Percentiles rank a stretch among this genome's conserved stretches.
Conservation (phyloP, 2,888 invertebrate genomes). For the Ryuthela nishihirai region DNA sequence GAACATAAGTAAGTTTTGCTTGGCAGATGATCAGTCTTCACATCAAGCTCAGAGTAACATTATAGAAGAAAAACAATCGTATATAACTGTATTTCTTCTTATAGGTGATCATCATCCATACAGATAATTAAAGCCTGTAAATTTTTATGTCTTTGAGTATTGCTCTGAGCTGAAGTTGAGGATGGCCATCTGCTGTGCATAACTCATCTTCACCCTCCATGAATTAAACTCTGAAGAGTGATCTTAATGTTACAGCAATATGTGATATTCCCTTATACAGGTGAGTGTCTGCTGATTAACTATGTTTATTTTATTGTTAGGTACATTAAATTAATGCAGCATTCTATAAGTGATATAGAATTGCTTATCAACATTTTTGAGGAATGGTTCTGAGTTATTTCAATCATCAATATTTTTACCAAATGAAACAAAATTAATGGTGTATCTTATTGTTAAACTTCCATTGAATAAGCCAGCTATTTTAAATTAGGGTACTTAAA, state of each 20-base stretch:
- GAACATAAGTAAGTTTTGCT: too few relatives aligned
- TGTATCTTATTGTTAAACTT: too few relatives aligned
- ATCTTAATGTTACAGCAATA: neutral
- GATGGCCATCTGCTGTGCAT: conserved; percentile 23
- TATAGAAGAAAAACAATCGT: conserved; percentile 20
- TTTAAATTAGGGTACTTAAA: too few relatives aligned
- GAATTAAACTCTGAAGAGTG: neutral
- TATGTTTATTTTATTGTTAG: too few relatives aligned
- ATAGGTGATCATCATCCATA: conserved; percentile 22
- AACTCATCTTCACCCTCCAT: neutral
- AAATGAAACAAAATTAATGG: too few relatives aligned
- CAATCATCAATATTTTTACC: too few relatives aligned
- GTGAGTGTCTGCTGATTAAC: conserved; percentile 23
- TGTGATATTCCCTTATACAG: neutral
- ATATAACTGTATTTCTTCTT: conserved; percentile 31
- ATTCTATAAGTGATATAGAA: too few relatives aligned
- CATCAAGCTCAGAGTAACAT: conserved; percentile 27
- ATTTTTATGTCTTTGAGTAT: conserved; percentile 28
- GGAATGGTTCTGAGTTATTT: too few relatives aligned
- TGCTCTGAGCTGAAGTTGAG: conserved; percentile 36
- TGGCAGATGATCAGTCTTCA: conserved; percentile 21
- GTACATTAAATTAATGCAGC: too few relatives aligned
- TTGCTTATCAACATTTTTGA: too few relatives aligned
- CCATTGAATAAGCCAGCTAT: too few relatives aligned
- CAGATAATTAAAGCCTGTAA: conserved; percentile 21